phyloP scores from a whole-genome alignment of 1,140 invertebrate species.

The Plodia interpunctella region DNA sequence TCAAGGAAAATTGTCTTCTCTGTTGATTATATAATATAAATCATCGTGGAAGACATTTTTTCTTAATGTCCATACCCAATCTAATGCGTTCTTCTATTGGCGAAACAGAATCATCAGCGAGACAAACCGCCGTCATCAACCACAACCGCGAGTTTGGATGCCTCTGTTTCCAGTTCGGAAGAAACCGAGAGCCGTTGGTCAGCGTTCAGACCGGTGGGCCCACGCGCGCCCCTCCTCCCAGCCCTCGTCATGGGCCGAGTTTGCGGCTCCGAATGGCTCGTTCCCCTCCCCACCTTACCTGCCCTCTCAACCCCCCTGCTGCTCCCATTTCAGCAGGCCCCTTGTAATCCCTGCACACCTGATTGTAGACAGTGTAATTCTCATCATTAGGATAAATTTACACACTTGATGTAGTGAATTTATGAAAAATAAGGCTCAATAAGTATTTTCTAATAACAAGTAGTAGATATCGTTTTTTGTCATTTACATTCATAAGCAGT shows the following conservation, averaged over 20 bases:
- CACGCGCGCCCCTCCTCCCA: constrained; percentile 51
- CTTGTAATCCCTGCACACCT: constrained; percentile 48
- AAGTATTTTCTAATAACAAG: no score
- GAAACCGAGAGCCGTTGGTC: constrained; percentile 58
- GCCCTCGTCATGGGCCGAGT: constrained; percentile 66
- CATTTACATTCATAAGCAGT: no score
- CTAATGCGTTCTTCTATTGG: constrained; percentile 9
- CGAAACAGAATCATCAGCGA: constrained; percentile 36
- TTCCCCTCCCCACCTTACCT: constrained; percentile 56
- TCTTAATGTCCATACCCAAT: no score
- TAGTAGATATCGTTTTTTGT: no score
- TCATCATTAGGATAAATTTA: constrained; percentile 26
- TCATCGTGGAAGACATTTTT: no score
- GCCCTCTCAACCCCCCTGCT: constrained; percentile 52
- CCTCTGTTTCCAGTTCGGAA: constrained; percentile 54
- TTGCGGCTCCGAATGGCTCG: constrained; percentile 65
- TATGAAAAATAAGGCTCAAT: no score
- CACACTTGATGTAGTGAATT: no score
- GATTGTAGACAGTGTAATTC: constrained; percentile 64
- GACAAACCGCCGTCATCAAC: constrained; percentile 34
- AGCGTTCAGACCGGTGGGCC: constrained; percentile 62
- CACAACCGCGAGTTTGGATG: constrained; percentile 34
- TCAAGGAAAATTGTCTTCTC: no score
- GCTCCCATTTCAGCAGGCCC: constrained; percentile 48
- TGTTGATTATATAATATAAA: no score